Conservation (phyloP, 2,888 invertebrate species). For the Euzophera pinguis region DNA sequence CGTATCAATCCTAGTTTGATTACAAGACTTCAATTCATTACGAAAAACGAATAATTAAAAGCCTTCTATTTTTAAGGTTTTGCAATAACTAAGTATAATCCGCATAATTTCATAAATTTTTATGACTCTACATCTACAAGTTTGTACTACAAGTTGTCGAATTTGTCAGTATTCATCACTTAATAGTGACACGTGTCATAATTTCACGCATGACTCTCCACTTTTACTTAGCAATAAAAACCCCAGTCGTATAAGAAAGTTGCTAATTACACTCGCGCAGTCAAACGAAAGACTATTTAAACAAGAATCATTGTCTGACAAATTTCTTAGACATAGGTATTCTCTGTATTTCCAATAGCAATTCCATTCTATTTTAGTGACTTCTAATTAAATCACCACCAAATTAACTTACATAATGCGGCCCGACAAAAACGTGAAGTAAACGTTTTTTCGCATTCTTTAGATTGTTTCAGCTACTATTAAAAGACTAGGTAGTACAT, state of each 20-base stretch:
- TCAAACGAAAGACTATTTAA: background rate
- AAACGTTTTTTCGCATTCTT: background rate
- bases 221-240: background rate
- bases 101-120: no score
- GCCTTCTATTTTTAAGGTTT: no score
- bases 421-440: background rate
- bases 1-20: no score
- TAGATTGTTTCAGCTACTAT: background rate
- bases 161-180: background rate
- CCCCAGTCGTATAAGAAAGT: background rate
- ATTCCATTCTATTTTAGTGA: slow-evolving; percentile 9
- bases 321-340: background rate
- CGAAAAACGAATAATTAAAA: no score
- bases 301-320: slow-evolving; percentile 1
- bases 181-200: background rate
- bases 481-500: slow-evolving; percentile 4
- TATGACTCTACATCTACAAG: no score
- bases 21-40: no score
- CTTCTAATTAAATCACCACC: slow-evolving; percentile 8
- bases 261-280: background rate
- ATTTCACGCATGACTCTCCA: background rate
- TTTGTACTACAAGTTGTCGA: no score
- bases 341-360: slow-evolving; percentile 6
- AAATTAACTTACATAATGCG: slow-evolving; percentile 12
- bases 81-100: no score